phyloP scores from a whole-genome alignment of 2,888 invertebrate genomes.

The Apocheima hispidaria region DNA sequence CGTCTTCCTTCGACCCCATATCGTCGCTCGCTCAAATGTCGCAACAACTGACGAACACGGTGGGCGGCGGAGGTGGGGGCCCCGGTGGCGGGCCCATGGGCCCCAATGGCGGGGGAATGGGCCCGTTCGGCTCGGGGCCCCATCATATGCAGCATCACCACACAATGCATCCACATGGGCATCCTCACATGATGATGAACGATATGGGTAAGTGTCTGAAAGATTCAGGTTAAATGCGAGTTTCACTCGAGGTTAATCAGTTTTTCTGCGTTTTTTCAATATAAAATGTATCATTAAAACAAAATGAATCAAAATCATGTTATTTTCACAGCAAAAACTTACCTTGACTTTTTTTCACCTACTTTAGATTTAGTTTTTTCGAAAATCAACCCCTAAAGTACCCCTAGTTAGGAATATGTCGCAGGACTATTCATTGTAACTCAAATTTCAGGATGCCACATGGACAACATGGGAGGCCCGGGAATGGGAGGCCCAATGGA shows the following conservation, averaged over 20 bases:
- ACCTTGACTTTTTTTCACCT: no score
- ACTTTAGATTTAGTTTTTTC: no score
- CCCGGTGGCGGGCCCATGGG: constrained; percentile 74
- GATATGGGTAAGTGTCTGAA: constrained; percentile 69
- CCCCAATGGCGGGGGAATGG: constrained; percentile 69
- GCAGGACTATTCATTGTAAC: background rate
- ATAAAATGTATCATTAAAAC: no score
- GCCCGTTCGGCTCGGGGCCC: constrained; percentile 73
- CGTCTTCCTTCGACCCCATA: constrained; percentile 94
- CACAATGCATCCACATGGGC: constrained; percentile 78
- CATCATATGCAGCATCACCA: constrained; percentile 83
- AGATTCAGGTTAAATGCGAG: no score
- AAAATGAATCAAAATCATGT: no score
- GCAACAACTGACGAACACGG: constrained; percentile 94
- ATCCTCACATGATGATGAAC: constrained; percentile 85
- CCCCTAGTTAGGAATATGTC: no score
- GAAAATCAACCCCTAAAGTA: no score
- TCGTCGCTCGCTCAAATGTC: constrained; percentile 98
- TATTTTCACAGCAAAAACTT: no score
- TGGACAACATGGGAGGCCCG: constrained; percentile 81
- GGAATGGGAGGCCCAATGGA: constrained; percentile 85
- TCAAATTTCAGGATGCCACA: constrained; percentile 75
- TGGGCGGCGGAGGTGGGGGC: constrained; percentile 75
- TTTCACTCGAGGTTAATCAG: no score
- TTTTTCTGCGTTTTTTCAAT: no score